Percentiles rank a stretch among this genome's conserved stretches.
phyloP scores from a whole-genome alignment of 2,888 invertebrate species.

The Eutolmus rufibarbis region DNA sequence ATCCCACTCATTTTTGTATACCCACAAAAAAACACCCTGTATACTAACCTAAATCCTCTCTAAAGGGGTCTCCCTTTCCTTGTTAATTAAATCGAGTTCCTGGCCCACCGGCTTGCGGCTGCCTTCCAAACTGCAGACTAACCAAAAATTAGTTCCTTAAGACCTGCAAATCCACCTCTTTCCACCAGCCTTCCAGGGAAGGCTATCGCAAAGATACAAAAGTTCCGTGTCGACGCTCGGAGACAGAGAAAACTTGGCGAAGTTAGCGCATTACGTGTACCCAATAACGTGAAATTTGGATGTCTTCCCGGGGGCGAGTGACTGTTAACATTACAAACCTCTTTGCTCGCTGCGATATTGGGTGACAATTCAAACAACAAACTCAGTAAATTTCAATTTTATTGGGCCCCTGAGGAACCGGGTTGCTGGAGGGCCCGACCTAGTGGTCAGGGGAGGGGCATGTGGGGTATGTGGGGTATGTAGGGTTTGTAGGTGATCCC shows the following conservation, averaged over 20 bases:
- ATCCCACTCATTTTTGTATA: no score
- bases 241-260: background rate
- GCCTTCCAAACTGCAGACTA: background rate
- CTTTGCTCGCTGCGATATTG: constrained; percentile 36
- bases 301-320: constrained; percentile 20
- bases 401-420: constrained; percentile 42
- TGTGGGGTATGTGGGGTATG: background rate
- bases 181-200: background rate
- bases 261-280: constrained; percentile 15
- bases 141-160: background rate
- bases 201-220: background rate
- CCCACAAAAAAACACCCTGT: no score
- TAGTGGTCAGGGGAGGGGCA: background rate
- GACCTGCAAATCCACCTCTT: background rate
- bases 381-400: constrained; percentile 47
- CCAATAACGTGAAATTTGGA: constrained; percentile 23
- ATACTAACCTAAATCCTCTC: background rate
- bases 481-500: background rate
- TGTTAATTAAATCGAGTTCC: background rate
- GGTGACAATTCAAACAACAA: constrained; percentile 46
- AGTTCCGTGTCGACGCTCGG: background rate
- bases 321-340: constrained; percentile 30
- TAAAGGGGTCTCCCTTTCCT: background rate
- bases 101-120: background rate
- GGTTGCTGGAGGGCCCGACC: background rate